Evolutionary conservation across 1,140 invertebrate species (phyloP).

Genomic region (Apocrypta bakeri): DNA sequence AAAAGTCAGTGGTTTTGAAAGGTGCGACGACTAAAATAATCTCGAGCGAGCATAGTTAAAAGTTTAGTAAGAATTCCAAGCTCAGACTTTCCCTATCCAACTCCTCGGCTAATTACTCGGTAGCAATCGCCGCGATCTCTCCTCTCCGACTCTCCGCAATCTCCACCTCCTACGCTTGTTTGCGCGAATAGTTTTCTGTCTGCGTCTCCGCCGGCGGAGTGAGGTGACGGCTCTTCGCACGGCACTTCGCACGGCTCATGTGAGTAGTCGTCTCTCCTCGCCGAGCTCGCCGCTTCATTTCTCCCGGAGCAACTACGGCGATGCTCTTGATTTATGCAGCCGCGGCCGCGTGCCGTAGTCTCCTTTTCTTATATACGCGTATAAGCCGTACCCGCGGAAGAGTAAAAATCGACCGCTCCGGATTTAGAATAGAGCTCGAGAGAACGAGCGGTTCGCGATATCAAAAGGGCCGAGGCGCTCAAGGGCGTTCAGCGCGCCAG

Average conservation of each 20-base stretch:
- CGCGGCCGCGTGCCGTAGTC: constrained; percentile 18
- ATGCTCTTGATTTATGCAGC: constrained; percentile 30
- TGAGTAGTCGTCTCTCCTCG: background rate
- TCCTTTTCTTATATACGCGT: too few species aligned
- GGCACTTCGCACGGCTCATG: background rate
- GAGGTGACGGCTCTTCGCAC: background rate
- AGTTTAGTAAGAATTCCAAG: background rate
- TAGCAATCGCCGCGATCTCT: background rate
- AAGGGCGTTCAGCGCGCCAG: constrained; percentile 28
- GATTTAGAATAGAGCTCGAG: constrained; percentile 37
- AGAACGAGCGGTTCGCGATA: constrained; percentile 22
- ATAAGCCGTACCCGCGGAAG: background rate
- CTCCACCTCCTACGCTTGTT: background rate
- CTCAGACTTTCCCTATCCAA: background rate
- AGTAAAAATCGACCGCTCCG: constrained; percentile 9
- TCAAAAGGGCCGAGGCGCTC: constrained; percentile 32
- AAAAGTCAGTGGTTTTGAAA: too few species aligned
- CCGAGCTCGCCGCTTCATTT: background rate
- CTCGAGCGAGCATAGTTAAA: too few species aligned
- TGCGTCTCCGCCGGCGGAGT: background rate
- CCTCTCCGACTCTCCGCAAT: too few species aligned
- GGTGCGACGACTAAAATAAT: too few species aligned
- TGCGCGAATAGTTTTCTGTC: background rate
- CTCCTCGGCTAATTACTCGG: background rate
- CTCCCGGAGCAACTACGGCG: constrained; percentile 15